Base-by-base conservation (phyloP, 2,888 invertebrate genomes). In the Ptychoptera contaminata region DNA sequence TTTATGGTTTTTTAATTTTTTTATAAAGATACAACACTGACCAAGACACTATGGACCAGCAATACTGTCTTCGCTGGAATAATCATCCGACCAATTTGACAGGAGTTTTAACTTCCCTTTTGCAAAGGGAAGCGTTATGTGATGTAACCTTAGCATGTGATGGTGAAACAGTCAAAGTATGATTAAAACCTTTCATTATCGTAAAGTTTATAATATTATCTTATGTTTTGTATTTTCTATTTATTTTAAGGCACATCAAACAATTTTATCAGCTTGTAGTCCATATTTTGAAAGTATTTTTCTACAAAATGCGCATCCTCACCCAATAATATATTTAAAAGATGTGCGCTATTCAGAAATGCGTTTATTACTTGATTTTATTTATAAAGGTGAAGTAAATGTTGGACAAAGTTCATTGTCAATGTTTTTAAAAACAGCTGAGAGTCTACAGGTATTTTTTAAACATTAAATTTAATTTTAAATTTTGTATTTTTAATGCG, bases 1-100 rank as follows among this genome's bases (percentile, higher is more conserved):
- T 45, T 45, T 41, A 45, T 42, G 23, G 32, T 15, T 32, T 53
- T 51, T 7, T 49, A 23, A 23, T 23, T 23, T 23, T 23, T 5
- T 23, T 5, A 23, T 23, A 23, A 23, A 65, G 66, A 62, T 65
- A 62, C 64, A 63, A 61, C 61, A 63, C 64, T 63, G 66, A 65
- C 63, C 65, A 64, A 66, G 65, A 64, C 63, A 64, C 82, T 80
- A 74, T 70, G 67, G 72, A 72, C 61, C 71, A 71, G 63, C 87
- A 88, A 75, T 90, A 87, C 73, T 87, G 87, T 72, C 78, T 90
- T 67, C 82, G 87, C 74, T 90, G 88, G 88, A 87, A 88, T 77
- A 90, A 88, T 74, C 88, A 88, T 73, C 86, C 84, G 63, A 82
- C 75, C 70, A 88, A 88, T 72, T 74, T 90, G 69, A 87, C 87